phyloP scores from a whole-genome alignment of 2,888 invertebrate genomes.

The Pseudococcus longispinus region DNA sequence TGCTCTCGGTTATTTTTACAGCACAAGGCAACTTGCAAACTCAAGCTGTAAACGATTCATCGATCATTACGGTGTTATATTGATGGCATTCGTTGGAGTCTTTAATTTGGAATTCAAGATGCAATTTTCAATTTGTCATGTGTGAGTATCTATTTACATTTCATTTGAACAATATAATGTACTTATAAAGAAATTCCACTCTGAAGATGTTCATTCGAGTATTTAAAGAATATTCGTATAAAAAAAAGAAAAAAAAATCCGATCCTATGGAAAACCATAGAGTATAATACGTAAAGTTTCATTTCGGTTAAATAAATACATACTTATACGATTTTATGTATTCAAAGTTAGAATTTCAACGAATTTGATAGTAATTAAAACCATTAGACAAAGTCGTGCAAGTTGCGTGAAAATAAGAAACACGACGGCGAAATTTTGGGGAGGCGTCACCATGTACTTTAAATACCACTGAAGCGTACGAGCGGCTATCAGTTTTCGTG shows the following conservation, averaged over 20 bases:
- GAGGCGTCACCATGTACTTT: conserved; percentile 47
- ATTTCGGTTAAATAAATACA: not conserved
- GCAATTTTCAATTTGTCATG: too few relatives aligned
- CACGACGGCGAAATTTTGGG: conserved; percentile 45
- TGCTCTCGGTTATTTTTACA: not conserved
- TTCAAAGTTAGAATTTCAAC: not conserved
- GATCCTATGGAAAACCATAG: not conserved
- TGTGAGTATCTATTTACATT: too few relatives aligned
- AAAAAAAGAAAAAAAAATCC: too few relatives aligned
- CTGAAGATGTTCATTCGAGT: too few relatives aligned
- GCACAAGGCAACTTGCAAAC: not conserved
- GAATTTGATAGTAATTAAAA: not conserved
- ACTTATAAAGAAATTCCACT: too few relatives aligned
- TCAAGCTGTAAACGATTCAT: too few relatives aligned
- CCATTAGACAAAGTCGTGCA: not conserved
- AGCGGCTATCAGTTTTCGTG: conserved; percentile 55
- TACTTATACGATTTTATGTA: not conserved
- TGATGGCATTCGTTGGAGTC: too few relatives aligned
- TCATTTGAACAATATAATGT: too few relatives aligned
- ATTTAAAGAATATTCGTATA: too few relatives aligned
- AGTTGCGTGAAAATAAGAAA: conserved; percentile 52
- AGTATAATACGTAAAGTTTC: not conserved
- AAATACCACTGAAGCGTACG: conserved; percentile 51
- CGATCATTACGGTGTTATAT: too few relatives aligned
- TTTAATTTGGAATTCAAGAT: too few relatives aligned